Conservation (phyloP, 1,140 invertebrate genomes). For the Gonioctena quinquepunctata region DNA sequence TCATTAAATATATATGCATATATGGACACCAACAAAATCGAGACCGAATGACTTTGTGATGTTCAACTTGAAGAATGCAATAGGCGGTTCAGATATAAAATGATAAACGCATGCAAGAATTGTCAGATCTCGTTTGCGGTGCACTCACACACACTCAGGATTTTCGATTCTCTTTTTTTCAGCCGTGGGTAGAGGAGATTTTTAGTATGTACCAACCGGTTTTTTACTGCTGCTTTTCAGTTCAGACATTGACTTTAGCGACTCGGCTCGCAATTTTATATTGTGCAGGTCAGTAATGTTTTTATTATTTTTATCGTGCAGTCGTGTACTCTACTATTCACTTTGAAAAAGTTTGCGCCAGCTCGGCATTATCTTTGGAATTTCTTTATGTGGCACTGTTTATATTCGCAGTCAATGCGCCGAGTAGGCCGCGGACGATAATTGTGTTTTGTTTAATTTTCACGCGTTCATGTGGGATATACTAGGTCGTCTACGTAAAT, state of each 20-base stretch:
- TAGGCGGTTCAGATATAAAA: constrained; percentile 2
- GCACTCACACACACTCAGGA: constrained; percentile 25
- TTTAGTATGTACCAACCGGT: constrained; percentile 38
- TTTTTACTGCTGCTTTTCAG: constrained; percentile 45
- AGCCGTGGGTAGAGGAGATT: constrained; percentile 36
- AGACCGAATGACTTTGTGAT: background rate
- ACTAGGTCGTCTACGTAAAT: constrained; percentile 4
- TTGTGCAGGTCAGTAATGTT: constrained; percentile 45
- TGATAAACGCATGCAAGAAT: constrained; percentile 14
- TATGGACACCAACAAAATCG: background rate
- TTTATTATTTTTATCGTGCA: constrained; percentile 42
- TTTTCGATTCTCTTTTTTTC: constrained; percentile 37
- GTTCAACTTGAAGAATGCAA: background rate
- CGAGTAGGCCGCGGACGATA: background rate
- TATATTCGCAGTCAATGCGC: constrained; percentile 24
- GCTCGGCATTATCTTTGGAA: constrained; percentile 21
- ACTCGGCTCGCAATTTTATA: constrained; percentile 38
- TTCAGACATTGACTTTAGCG: constrained; percentile 38
- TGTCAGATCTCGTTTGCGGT: constrained; percentile 22
- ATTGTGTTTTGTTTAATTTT: constrained; percentile 21
- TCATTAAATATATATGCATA: too few species aligned
- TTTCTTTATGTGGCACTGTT: constrained; percentile 25
- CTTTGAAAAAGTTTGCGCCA: constrained; percentile 31
- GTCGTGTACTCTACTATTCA: constrained; percentile 32
- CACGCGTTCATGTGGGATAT: constrained; percentile 11